Evolutionary conservation across 2,113 vertebrate genomes (phyloP), one percentile per base, ranked within the genome.

Genomic region (Psilopogon haemacephalus): DNA sequence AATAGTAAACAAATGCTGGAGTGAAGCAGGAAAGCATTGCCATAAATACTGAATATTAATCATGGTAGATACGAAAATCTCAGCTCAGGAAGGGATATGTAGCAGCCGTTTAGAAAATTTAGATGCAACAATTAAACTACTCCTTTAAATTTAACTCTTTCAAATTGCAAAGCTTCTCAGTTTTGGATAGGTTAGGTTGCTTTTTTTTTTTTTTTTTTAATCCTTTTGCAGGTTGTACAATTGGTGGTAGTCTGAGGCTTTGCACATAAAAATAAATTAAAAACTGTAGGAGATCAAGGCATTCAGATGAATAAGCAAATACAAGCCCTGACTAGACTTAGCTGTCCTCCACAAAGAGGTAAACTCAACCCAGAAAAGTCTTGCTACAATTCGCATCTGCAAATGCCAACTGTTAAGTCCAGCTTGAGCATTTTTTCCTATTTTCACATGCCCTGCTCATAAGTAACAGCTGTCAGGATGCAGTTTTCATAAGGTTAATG

Each of bases 151-250:
- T 68, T 37, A 69, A 68, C 23, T 70, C n/a, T 35, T 78, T 85
- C 38, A 59, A 15, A 21, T 78, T 86, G 67, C 72, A 48, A 84
- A 74, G 52, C 17, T 54, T 84, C 32, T 40, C 33, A 52, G 1
- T 32, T 83, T 28, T 20, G 19, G 37, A 70, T 26, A 24, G 48
- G 17, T 50, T 42, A 42, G 42, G 15, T 50, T 48, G 46, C 21
- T 11, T 46, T 46, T 44, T 44, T 18, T 17, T 44, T 44, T 44
- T 15, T 44, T 44, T 6, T 56, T 64, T 44, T 67, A 23, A 76
- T 62, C 24, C 6, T 77, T 70, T 80, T 0, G 0, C 9, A 59
- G 33, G 28, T 11, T 50, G 15, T 17, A 46, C 35, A 84, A 6
- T 54, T 37, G 7, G n/a, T 58, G 52, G 52, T 50, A 74, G n/a